Base-by-base conservation (phyloP, 2,113 vertebrate species). In the Protomyctophum bolini region DNA sequence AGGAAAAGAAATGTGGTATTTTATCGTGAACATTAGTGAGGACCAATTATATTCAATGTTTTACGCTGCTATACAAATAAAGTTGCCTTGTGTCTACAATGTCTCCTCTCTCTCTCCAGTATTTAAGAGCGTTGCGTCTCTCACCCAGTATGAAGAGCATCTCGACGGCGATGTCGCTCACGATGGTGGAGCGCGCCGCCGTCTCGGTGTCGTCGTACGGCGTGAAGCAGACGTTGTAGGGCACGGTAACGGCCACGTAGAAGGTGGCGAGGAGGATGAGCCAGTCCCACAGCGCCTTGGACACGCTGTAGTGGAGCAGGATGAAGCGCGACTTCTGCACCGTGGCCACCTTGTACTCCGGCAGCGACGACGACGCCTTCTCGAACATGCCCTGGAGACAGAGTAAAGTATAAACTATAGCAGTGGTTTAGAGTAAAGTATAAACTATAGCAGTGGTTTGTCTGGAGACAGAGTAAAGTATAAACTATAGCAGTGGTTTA, bases 231-330 rank as follows among this genome's bases (percentile, higher is more conserved):
- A 99, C 96, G 0, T 98, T 97, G 93, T 98, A 99, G 51, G 97
- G 97, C 63, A 99, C 97, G 0, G 97, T 98, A 89, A 99, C 86
- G 0, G 97, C 97, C 67, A 98, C 96, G 0, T 99, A 99, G 93
- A 99, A 98, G 65, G 97, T 99, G 76, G 97, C 97, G 52, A 99
- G 75, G 28, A 99, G 94, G 76, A 98, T 99, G 75, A 98, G 93
- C 95, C 96, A 98, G 58, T 99, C 97, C 97, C 97, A 99, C 70
- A 98, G 84, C 0, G 97, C 97, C 84, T 99, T 98, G 68, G 93
- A 96, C 82, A 97, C 74, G 74, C 97, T 98, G 91, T 97, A 99
- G 93, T 98, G 97, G 72, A 98, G 95, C 80, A 99, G 93, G 90
- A 98, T 96, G 93, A 97, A 97, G 90, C 95, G 94, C 2, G 97